Evolutionary conservation across 2,797 vertebrate species (phyloP), one percentile per base, ranked within the genome.

Genomic region (Selene dorsalis): DNA sequence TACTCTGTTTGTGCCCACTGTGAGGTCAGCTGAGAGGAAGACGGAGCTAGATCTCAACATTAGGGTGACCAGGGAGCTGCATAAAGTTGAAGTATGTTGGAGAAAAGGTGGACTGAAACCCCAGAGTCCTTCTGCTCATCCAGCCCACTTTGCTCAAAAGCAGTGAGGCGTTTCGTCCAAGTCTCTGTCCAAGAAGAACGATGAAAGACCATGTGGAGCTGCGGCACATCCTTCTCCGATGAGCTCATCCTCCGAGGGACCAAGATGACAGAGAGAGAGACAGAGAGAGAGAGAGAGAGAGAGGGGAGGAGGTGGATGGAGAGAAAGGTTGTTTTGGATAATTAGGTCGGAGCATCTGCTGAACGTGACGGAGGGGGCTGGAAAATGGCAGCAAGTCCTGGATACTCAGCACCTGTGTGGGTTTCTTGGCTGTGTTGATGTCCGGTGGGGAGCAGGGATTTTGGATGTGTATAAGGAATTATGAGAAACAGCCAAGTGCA

Each of bases 171-270:
- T 55, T 71, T 41, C 35, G 30, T 67, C 63, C 67, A 76, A 77
- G 62, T 69, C 69, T 80, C 64, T 26, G 59, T 79, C 75, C 35
- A 38, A 20, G 56, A 16, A 35, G 43, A 69, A 56, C 67, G 67
- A 80, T 64, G 60, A 79, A 83, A 81, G 60, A 83, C 18, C 4
- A 22, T 7, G 67, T 57, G 43, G 30, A 76, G 67, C 50, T 65
- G 66, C 20, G 24, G 56, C 69, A 24, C 69, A 67, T 88, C 73
- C 6, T 86, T 89, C 73, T 62, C 60, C 58, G 52, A 10, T 86
- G 85, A 92, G 77, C 84, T 90, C 82, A 89, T 85, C 73, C 41
- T 62, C 58, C 64, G 74, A 57, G n/a, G 69, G 63, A 43, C 47
- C n/a, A 28, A 43, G 59, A 45, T 56, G 52, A 45, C 17, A 0